Percentiles rank a stretch among this genome's conserved stretches.
phyloP scores from a whole-genome alignment of 30 jellyfish, hydroid and myxozoan species.

The Aurelia aurita region DNA sequence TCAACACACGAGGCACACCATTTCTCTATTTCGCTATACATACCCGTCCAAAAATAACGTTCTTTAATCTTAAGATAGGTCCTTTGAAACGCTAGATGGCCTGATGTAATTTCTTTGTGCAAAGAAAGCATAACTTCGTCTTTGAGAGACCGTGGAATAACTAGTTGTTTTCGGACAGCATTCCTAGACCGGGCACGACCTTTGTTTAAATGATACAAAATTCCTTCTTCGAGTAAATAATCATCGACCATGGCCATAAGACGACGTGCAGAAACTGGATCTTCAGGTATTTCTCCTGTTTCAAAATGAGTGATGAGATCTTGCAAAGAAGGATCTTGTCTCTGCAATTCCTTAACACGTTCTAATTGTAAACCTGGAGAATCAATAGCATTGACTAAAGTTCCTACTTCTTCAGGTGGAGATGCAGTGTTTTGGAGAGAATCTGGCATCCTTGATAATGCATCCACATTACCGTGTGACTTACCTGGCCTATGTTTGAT shows the following conservation, averaged over 20 bases:
- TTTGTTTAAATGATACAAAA: slow-evolving; percentile 51
- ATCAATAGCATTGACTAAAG: slow-evolving; percentile 28
- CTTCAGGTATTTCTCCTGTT: slow-evolving; percentile 6
- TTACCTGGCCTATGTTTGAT: slow-evolving; percentile 66
- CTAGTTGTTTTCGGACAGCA: slow-evolving; percentile 36
- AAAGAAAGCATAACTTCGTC: slow-evolving; percentile 63
- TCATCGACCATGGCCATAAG: slow-evolving; percentile 59
- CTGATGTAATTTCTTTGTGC: slow-evolving; percentile 59
- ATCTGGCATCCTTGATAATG: slow-evolving; percentile 55
- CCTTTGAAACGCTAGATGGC: slow-evolving; percentile 43
- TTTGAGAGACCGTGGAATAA: slow-evolving; percentile 53
- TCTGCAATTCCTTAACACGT: slow-evolving; percentile 11
- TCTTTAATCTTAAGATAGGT: slow-evolving; percentile 29
- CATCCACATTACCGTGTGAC: slow-evolving; percentile 56
- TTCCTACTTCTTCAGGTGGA: neutral
- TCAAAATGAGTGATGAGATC: slow-evolving; percentile 15
- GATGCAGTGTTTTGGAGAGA: neutral
- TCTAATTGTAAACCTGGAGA: slow-evolving; percentile 42
- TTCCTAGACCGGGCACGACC: slow-evolving; percentile 44
- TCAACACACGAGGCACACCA: slow-evolving; percentile 74
- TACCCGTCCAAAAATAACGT: slow-evolving; percentile 64
- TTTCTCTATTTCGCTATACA: slow-evolving; percentile 52
- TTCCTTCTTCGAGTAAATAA: slow-evolving; percentile 52
- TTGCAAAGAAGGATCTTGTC: slow-evolving; percentile 25
- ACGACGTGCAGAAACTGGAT: slow-evolving; percentile 10